Evolutionary conservation across 92 coral and sea anemone species (phyloP), one percentile per base, ranked within the genome.

Genomic region (Plumapathes pennacea): DNA sequence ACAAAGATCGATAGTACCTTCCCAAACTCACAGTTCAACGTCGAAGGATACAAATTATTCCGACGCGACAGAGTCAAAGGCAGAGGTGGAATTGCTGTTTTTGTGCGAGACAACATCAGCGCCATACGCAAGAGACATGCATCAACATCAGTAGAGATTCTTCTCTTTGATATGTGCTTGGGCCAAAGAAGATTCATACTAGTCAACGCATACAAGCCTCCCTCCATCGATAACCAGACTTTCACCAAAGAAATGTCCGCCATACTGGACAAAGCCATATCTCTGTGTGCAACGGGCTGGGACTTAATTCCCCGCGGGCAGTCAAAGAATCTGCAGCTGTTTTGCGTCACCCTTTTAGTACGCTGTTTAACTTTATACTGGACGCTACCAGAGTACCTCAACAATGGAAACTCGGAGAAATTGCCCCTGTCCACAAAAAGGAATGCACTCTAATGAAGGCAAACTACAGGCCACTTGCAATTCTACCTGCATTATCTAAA

Each of bases 371-470:
- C 26, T 33, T 57, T 29, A 11, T 66, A 0, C 30, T 73, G 2
- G 66, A 62, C 1, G 7, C 10, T 10, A 38, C 20, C 0, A 79
- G 13, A 11, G 26, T 79, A 18, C 82, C 72, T 0, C 64, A 45
- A 49, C 60, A 52, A 44, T 80, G 87, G 87, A 80, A 71, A 62
- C 67, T 43, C 10, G 85, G 85, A 19, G 85, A 79, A 47, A 19
- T 71, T 6, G 9, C 51, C 3, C 87, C 82, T 1, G 67, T 59
- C 7, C 46, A 41, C 47, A 69, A 77, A 50, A 77, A 68, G 29
- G 71, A 77, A 19, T 49, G 77, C 36, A 37, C 28, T 12, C 32
- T 61, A 50, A 29, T 40, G 11, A 77, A 77, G 46, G 52, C 68
- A 26, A 77, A 69, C 45, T 69, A 71, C 57, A 65, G 79, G 37